phyloP scores from a whole-genome alignment of 2,888 invertebrate species.

The Dorcus parallelipipedus region DNA sequence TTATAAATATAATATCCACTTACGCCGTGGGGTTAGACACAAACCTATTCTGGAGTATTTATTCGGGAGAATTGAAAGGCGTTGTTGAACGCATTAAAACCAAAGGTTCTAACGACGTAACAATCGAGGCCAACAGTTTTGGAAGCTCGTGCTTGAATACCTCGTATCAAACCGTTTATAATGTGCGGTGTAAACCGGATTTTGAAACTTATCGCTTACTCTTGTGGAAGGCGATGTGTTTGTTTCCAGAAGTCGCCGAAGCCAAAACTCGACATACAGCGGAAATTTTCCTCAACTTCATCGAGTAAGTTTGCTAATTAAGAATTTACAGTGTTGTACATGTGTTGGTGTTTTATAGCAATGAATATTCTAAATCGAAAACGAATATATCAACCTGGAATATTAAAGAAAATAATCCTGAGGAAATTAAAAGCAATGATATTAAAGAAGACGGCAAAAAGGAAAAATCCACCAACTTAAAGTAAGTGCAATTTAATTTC shows the following conservation, averaged over 20 bases:
- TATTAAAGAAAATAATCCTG: conserved; percentile 47
- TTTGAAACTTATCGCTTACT: conserved; percentile 72
- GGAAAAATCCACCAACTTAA: conserved; percentile 30
- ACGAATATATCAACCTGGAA: conserved; percentile 57
- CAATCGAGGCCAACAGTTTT: neutral
- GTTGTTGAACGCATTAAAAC: conserved; percentile 44
- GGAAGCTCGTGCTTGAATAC: conserved; percentile 31
- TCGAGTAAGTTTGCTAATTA: conserved; percentile 52
- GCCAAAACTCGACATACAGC: conserved; percentile 77
- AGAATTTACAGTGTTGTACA: neutral
- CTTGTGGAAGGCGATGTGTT: conserved; percentile 75
- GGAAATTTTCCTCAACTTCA: conserved; percentile 75
- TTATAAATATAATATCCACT: conserved; percentile 69
- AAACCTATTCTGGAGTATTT: conserved; percentile 72
- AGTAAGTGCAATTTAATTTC: conserved; percentile 37
- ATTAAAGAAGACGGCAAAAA: conserved; percentile 40
- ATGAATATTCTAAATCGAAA: conserved; percentile 60
- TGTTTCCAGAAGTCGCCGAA: conserved; percentile 74
- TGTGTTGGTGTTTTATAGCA: conserved; percentile 36
- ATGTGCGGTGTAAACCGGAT: conserved; percentile 61
- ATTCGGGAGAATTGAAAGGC: conserved; percentile 57
- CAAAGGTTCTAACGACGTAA: neutral
- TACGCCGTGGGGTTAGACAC: conserved; percentile 63
- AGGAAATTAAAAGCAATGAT: conserved; percentile 42
- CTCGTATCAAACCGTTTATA: conserved; percentile 35